These are phyloP conservation scores for Cremastinae sp. DNA, from an alignment of 2,888 invertebrate genomes.

Conservation along the genomic window DNA sequence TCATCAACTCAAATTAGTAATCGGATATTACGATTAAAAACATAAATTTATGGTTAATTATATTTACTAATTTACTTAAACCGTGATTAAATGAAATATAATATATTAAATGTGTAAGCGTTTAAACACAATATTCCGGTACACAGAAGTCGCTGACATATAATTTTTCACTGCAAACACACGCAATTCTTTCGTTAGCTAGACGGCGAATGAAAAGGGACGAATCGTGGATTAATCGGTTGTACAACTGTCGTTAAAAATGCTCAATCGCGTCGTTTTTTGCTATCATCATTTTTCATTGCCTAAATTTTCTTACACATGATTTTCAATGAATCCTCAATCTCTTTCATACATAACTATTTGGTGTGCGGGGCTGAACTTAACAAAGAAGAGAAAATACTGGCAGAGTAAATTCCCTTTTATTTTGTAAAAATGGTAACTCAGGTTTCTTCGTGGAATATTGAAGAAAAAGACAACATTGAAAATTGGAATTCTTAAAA, in stretches of 20 bases:
- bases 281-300: background rate
- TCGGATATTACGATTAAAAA: constrained; percentile 53
- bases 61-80: constrained; percentile 38
- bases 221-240: constrained; percentile 8
- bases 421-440: constrained; percentile 51
- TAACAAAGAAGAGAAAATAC: constrained; percentile 29
- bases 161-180: constrained; percentile 53
- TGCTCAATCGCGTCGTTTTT: background rate
- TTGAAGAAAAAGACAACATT: constrained; percentile 11
- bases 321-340: no score
- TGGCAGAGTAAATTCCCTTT: background rate
- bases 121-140: constrained; percentile 37
- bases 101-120: constrained; percentile 33
- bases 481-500: constrained; percentile 15
- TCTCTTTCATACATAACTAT: background rate
- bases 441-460: constrained; percentile 34
- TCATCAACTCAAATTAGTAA: constrained; percentile 35
- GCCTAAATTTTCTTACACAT: background rate
- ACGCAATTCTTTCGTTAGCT: constrained; percentile 41
- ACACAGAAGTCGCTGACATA: constrained; percentile 38
- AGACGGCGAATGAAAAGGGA: constrained; percentile 20
- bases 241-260: background rate
- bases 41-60: constrained; percentile 57
- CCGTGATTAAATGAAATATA: constrained; percentile 19
- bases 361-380: constrained; percentile 41